Evolutionary conservation across 2,113 vertebrate species (phyloP).

Genomic region (Cebus imitator): DNA sequence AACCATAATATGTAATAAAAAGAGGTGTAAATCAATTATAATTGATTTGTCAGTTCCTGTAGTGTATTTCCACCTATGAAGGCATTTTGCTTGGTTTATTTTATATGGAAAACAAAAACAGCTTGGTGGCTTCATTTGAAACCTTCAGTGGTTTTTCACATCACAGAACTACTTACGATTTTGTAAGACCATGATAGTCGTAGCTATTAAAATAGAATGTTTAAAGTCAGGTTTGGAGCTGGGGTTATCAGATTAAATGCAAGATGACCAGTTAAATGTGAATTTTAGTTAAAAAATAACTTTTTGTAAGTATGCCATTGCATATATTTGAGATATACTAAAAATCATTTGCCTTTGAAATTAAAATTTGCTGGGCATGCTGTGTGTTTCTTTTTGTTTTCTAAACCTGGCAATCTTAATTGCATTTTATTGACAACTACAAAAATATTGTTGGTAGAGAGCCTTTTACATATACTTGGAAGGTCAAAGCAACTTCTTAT

Average conservation of each 20-base stretch:
- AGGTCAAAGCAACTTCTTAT: background rate
- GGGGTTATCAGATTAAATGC: background rate
- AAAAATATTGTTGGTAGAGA: background rate
- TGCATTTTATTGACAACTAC: background rate
- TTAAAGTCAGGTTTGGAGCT: background rate
- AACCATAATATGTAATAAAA: background rate
- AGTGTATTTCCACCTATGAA: background rate
- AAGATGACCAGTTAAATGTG: background rate
- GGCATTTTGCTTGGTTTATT: background rate
- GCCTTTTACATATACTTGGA: background rate
- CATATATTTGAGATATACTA: background rate
- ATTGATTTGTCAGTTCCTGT: background rate
- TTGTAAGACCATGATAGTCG: background rate
- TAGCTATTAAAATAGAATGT: background rate
- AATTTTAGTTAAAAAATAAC: background rate
- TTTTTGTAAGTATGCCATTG: background rate
- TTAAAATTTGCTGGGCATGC: background rate
- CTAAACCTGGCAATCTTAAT: background rate
- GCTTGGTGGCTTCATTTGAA: background rate
- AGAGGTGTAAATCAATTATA: background rate
- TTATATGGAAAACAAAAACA: background rate
- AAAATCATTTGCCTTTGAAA: background rate
- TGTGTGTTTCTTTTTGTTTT: background rate
- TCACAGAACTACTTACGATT: background rate
- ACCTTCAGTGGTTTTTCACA: background rate